Base-by-base conservation (phyloP, 2,113 vertebrate species). In the Phocoena phocoena region DNA sequence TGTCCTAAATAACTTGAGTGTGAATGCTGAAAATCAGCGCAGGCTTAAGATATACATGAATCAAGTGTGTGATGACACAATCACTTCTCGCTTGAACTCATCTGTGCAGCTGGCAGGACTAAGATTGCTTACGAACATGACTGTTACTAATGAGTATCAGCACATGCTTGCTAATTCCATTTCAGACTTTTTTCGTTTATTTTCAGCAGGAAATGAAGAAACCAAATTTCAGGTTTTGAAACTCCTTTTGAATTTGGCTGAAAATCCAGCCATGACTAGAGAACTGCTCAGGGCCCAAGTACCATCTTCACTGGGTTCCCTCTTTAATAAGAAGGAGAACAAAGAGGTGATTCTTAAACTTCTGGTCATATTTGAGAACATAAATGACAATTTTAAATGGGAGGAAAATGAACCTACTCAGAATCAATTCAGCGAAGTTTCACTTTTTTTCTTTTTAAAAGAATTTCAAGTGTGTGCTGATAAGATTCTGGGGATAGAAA, bases 1-100 rank as follows among this genome's bases (percentile, higher is more conserved):
- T 97, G 99, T 99, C 90, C 98, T 99, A 98, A 99, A 99, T 98
- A 99, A 99, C 97, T 98, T 99, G 93, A 99, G 99, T 97, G 99
- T 99, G 99, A 99, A 99, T 98, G 95, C 99, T 97, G 97, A 98
- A 98, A 99, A 99, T 98, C 99, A 99, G 97, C 99, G 99, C 90
- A 99, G 99, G 96, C 98, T 99, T 97, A 99, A 99, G 99, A 97
- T 99, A 80, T 99, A 99, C 93, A 98, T 99, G 96, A 97, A 97
- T 47, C 98, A 99, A 89, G 98, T 99, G 88, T 99, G 99, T 97
- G 98, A 99, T 90, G 98, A 99, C n/a, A 97, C 99, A 50, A 98
- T 99, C 84, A 99, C 99, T 93, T 99, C 99, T 67, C 98, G 99
- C 20, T 98, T 99, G 98, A 99, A 99, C 96, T 99, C 99, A 28